Conservation (phyloP, 2,113 vertebrate genomes). For the Elachura formosa region DNA sequence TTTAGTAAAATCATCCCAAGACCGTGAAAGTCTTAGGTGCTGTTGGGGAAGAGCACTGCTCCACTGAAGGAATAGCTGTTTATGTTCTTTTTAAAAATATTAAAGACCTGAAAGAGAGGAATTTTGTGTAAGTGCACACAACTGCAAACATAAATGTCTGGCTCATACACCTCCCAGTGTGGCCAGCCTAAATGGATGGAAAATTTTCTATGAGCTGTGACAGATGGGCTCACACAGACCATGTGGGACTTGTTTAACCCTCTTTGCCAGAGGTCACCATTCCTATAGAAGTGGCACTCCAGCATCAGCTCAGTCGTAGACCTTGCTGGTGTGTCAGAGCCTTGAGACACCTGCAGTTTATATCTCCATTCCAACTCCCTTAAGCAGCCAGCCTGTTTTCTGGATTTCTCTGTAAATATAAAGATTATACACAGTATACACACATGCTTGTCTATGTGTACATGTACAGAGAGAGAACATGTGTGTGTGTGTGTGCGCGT, state of each 20-base stretch:
- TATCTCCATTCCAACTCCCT: not conserved
- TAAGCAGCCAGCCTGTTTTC: not conserved
- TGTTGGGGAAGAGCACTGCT: not conserved
- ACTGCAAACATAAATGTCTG: not conserved
- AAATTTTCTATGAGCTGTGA: not conserved
- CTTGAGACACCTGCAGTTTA: fast-evolving
- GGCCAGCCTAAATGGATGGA: not conserved
- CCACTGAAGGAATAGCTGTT: not conserved
- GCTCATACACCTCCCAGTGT: not conserved
- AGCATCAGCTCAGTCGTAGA: not conserved
- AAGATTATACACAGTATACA: not conserved
- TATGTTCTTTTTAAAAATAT: not conserved
- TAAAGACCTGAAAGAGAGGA: not conserved
- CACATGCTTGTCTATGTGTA: not conserved
- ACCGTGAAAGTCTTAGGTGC: not conserved
- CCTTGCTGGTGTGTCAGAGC: fast-evolving
- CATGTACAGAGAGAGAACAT: too few species aligned
- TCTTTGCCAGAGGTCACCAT: not conserved
- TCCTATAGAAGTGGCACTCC: not conserved
- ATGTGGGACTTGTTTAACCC: not conserved
- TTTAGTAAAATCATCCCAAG: not conserved
- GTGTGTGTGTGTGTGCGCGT: not conserved
- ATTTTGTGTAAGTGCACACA: not conserved
- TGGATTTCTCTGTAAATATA: not conserved
- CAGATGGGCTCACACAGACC: not conserved